Base-by-base conservation (phyloP, 2,888 invertebrate genomes). In the Bombylius major region DNA sequence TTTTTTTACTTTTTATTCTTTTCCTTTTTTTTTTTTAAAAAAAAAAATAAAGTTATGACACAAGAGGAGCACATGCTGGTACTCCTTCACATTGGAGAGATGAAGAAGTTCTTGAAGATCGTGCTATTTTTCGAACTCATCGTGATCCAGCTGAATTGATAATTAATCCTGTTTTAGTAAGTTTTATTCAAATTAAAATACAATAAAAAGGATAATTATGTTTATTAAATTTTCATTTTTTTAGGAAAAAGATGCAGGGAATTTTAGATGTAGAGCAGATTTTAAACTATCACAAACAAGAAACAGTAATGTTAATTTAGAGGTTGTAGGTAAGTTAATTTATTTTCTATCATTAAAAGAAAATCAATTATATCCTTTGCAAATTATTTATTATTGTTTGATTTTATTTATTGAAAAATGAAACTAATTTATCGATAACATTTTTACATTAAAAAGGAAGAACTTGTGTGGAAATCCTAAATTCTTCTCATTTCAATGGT, bases 261-360 rank as follows among this genome's bases (percentile, higher is more conserved):
- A 84, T 64, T 87, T 87, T 75, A 79, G 85, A 65, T 87, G 87
- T 72, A 77, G 87, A 63, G 86, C 87, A 59, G 87, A 87, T 73
- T 87, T 87, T 75, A 84, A 84, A 70, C 80, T 82, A 67, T 83
- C 86, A 51, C 86, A 86, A 55, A 87, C 87, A 58, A 79, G 86
- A 64, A 86, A 87, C 73, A 82, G 83, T 69, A 82, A 83, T 70
- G 85, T 87, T 72, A 86, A 86, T 73, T 78, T 87, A 66, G 85
- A 86, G 67, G 82, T 87, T 65, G 84, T 87, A 69, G 82, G 87
- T 87, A 77, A 84, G 86, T 82, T 64, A 23, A 23, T 47, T 49
- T 12, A 31, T 14, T 49, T 33, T 5, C 11, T 33, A 34, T 45
- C 42, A 23, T 23, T 23, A 23, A 23, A 1, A 23, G 23, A 23